Evolutionary conservation across 1,140 invertebrate genomes (phyloP).

Genomic region (Sminthurides bifidus): DNA sequence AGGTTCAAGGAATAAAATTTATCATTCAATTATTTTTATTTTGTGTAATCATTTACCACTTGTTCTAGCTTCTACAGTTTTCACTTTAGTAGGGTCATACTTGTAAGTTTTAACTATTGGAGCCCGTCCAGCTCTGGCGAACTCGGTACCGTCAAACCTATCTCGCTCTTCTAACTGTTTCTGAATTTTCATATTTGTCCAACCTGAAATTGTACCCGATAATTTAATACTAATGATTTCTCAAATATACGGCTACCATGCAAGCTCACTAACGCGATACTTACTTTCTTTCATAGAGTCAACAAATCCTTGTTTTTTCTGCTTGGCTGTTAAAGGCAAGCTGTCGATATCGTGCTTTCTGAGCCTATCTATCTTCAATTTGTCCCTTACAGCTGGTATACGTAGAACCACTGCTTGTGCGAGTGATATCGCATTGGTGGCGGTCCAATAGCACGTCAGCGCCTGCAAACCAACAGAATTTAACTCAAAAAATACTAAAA

Average conservation of each 20-base stretch:
- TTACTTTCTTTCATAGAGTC: conserved; percentile 70
- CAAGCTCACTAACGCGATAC: conserved; percentile 33
- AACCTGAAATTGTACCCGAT: conserved; percentile 46
- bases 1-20: no score
- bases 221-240: background rate
- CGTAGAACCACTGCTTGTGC: conserved; percentile 65
- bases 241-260: background rate
- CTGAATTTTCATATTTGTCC: conserved; percentile 69
- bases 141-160: conserved; percentile 60
- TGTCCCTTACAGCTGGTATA: conserved; percentile 57
- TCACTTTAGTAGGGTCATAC: conserved; percentile 62
- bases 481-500: conserved; percentile 7
- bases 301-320: conserved; percentile 62
- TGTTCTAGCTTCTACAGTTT: no score
- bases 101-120: conserved; percentile 76
- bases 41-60: no score
- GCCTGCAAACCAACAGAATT: conserved; percentile 44
- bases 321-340: no score
- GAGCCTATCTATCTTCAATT: conserved; percentile 63
- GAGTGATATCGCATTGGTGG: conserved; percentile 78
- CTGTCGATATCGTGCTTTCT: conserved; percentile 45
- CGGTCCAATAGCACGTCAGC: conserved; percentile 80
- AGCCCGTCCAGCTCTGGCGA: conserved; percentile 68
- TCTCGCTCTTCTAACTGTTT: conserved; percentile 62
- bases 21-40: no score